phyloP scores from a whole-genome alignment of 92 coral and sea anemone species.

The Muricea muricata region DNA sequence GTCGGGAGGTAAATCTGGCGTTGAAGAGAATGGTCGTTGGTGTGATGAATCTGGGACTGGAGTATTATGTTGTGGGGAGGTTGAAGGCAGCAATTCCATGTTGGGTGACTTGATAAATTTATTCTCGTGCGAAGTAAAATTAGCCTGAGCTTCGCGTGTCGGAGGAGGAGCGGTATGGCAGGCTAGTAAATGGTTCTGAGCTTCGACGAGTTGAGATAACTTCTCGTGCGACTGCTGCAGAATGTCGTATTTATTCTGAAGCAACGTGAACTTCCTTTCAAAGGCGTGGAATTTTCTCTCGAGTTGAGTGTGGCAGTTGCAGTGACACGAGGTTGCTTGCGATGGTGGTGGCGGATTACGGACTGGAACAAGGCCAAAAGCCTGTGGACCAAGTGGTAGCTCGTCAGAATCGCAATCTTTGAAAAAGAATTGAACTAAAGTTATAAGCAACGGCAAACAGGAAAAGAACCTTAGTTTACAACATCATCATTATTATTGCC shows the following conservation, averaged over 20 bases:
- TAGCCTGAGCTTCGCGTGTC: slow-evolving; percentile 15
- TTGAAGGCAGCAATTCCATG: slow-evolving; percentile 22
- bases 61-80: slow-evolving; percentile 18
- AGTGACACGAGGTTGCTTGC: slow-evolving; percentile 41
- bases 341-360: slow-evolving; percentile 57
- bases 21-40: neutral
- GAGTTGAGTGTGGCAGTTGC: slow-evolving; percentile 50
- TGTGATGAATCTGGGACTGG: slow-evolving; percentile 23
- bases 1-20: slow-evolving; percentile 3
- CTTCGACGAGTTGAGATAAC: slow-evolving; percentile 91
- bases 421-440: too few relatives aligned
- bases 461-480: too few relatives aligned
- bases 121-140: slow-evolving; percentile 14
- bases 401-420: neutral
- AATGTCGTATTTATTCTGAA: slow-evolving; percentile 84
- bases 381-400: slow-evolving; percentile 70
- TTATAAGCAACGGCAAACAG: too few relatives aligned
- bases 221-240: slow-evolving; percentile 91
- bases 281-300: slow-evolving; percentile 60
- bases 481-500: too few relatives aligned
- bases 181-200: slow-evolving; percentile 90
- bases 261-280: slow-evolving; percentile 59
- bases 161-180: slow-evolving; percentile 73
- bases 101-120: slow-evolving; percentile 20
- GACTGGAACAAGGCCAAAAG: slow-evolving; percentile 82